Base-by-base conservation (phyloP, 2,113 vertebrate species). In the Tringa solitaria region DNA sequence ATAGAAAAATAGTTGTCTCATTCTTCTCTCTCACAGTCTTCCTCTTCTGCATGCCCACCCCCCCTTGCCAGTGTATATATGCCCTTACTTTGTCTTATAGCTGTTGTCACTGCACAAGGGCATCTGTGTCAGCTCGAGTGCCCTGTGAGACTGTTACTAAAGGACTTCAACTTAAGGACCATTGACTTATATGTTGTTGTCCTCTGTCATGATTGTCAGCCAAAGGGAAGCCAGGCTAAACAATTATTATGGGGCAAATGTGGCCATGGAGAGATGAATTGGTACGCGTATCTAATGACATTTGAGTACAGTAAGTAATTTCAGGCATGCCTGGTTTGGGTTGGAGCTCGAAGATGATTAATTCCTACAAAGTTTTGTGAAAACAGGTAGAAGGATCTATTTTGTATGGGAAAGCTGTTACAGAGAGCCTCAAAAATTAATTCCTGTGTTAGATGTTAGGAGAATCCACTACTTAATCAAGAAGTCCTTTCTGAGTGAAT, bases 251-350 rank as follows among this genome's bases (percentile, higher is more conserved):
- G 15, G 33, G 12, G 20, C 50, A 56, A 2, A 30, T n/a, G 78
- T 54, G 65, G 23, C 65, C 20, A 1, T 4, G 37, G 28, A 54
- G 37, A 81, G 64, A 43, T 41, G 15, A 63, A 72, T 26, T 80
- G 28, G 33, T 83, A 3, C 7, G 2, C 0, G 0, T 48, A 59
- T 59, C 26, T 74, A 53, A 45, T 61, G 68, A 67, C 43, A n/a
- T 37, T 57, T 59, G 12, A 79, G n/a, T 68, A 17, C 41, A 67
- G 5, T 10, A 22, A 74, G 57, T 65, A 23, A 72, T 86, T 90
- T 90, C 67, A 79, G 7, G 18, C 15, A 3, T 68, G 32, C 30
- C 28, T 60, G 30, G 4, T 51, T 67, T 76, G 68, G 9, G 12
- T 64, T 81, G 63, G 22, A 72, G 33, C 63, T 69, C 63, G 64